Percentiles rank a stretch among this genome's conserved stretches.
Conservation (phyloP, 2,797 vertebrate genomes). For the Fistularia tabacaria region DNA sequence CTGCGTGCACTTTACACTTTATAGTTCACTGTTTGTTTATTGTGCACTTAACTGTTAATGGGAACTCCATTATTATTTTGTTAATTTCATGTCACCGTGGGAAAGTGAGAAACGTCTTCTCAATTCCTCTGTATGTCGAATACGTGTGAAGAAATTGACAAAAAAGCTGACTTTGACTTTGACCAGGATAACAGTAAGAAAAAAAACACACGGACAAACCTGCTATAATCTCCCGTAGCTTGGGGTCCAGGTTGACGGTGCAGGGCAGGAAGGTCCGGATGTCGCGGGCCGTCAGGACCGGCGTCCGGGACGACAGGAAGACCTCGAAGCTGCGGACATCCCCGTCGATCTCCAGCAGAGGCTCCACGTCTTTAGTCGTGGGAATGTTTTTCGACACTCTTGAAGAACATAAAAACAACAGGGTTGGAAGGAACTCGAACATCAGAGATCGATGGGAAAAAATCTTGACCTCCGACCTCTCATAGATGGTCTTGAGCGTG, state of each 20-base stretch:
- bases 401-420: too few species aligned
- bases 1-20: too few species aligned
- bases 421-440: too few species aligned
- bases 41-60: too few species aligned
- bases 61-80: too few species aligned
- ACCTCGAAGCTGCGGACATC: constrained; percentile 94
- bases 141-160: too few species aligned
- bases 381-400: constrained; percentile 97
- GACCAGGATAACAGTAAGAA: neutral
- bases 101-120: too few species aligned
- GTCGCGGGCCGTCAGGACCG: constrained; percentile 87
- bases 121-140: too few species aligned
- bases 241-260: constrained; percentile 95
- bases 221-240: constrained; percentile 93
- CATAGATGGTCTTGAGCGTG: constrained; percentile 90
- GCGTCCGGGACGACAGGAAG: constrained; percentile 93
- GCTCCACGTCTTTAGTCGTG: constrained; percentile 96
- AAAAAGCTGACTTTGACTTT: too few species aligned
- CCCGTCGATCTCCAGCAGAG: constrained; percentile 94
- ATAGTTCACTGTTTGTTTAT: too few species aligned
- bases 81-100: too few species aligned
- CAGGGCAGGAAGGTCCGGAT: constrained; percentile 92
- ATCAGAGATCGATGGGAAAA: too few species aligned
- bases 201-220: constrained; percentile 48
- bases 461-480: constrained; percentile 75